phyloP scores from a whole-genome alignment of 2,797 vertebrate genomes.

The Yasuhikotakia modesta region DNA sequence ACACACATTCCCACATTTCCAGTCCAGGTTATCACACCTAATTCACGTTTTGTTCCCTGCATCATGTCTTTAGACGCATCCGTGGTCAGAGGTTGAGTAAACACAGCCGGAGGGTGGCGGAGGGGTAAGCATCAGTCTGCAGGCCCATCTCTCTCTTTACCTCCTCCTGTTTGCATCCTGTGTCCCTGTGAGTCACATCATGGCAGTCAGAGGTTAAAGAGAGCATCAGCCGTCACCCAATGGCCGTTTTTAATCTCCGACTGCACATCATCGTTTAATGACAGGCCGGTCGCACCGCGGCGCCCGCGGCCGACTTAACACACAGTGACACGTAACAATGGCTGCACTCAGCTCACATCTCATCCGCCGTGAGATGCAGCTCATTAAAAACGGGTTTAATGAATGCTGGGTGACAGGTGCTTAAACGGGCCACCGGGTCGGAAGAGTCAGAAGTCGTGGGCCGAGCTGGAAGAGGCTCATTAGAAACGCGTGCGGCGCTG shows the following conservation, averaged over 20 bases:
- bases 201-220: conserved; percentile 46
- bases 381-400: conserved; percentile 54
- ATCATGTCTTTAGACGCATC: too few species aligned
- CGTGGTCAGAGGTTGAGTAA: too few species aligned
- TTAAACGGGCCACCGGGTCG: too few species aligned
- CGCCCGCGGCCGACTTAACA: conserved; percentile 51
- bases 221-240: conserved; percentile 12
- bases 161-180: background rate
- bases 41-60: too few species aligned
- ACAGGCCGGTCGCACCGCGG: conserved; percentile 26
- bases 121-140: too few species aligned
- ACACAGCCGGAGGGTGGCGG: too few species aligned
- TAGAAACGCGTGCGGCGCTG: background rate
- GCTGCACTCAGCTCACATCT: conserved; percentile 65
- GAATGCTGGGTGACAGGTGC: conserved; percentile 49
- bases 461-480: too few species aligned
- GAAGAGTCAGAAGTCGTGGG: background rate
- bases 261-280: conserved; percentile 48
- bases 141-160: too few species aligned
- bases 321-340: conserved; percentile 60
- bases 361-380: conserved; percentile 55
- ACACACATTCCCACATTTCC: too few species aligned
- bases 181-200: background rate
- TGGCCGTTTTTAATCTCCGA: conserved; percentile 35
- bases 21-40: background rate